Percentiles rank a stretch among this genome's conserved stretches.
Conservation (phyloP, 2,113 vertebrate genomes). For the Xenus cinereus region DNA sequence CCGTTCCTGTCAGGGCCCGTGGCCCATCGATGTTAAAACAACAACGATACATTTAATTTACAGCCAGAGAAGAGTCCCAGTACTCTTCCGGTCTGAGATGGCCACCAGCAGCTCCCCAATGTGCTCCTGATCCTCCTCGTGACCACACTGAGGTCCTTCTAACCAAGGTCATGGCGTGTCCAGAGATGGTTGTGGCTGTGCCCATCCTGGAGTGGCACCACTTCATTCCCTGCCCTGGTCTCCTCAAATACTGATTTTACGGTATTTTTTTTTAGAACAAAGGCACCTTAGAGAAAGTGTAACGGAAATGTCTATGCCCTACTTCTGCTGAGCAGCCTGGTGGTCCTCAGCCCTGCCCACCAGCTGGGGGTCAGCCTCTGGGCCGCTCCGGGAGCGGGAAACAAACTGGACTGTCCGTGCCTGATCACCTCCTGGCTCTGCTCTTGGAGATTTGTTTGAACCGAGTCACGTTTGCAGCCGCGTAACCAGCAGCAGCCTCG, state of each 20-base stretch:
- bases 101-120: not conserved
- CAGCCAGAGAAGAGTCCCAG: not conserved
- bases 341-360: not conserved
- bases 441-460: not conserved
- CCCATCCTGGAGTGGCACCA: rapidly evolving
- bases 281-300: not conserved
- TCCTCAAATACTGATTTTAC: not conserved
- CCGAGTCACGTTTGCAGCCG: rapidly evolving
- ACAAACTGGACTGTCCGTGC: not conserved
- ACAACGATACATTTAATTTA: not conserved
- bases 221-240: not conserved
- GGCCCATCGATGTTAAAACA: not conserved
- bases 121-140: not conserved
- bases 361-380: not conserved
- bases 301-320: not conserved
- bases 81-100: not conserved
- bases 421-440: not conserved
- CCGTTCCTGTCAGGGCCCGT: not conserved
- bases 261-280: not conserved
- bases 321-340: not conserved
- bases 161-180: not conserved
- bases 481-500: not conserved
- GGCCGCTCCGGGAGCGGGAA: not conserved
- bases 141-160: too few species aligned
- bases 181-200: not conserved